These are phyloP conservation scores for Xyrauchen texanus DNA, from an alignment of 2,113 vertebrate species.

Conservation along the genomic window DNA sequence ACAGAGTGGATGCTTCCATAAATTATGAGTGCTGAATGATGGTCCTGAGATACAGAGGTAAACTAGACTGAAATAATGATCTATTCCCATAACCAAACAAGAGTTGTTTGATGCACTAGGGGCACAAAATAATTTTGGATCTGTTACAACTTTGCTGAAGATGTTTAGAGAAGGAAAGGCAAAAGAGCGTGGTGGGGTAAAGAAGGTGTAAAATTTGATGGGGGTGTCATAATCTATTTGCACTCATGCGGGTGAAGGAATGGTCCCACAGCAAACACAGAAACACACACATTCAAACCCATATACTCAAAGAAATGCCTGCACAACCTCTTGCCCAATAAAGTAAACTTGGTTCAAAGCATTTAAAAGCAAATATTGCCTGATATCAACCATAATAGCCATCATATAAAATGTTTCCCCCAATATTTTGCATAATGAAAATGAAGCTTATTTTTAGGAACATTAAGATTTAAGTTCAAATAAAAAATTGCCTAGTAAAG, in stretches of 20 bases:
- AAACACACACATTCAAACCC: background rate
- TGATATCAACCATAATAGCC: background rate
- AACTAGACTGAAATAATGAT: too few species aligned
- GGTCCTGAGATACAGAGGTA: too few species aligned
- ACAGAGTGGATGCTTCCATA: too few species aligned
- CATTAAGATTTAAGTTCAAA: too few species aligned
- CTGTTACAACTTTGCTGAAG: constrained; percentile 52
- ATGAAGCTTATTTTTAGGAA: too few species aligned
- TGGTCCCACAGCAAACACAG: constrained; percentile 23
- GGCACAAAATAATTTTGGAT: constrained; percentile 53
- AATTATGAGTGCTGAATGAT: too few species aligned
- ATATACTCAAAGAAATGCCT: constrained; percentile 19
- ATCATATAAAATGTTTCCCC: background rate
- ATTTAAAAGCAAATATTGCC: constrained; percentile 13
- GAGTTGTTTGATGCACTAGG: constrained; percentile 22
- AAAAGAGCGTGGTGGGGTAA: constrained; percentile 54
- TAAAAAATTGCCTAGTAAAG: too few species aligned
- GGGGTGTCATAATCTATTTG: constrained; percentile 51
- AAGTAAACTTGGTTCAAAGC: constrained; percentile 18
- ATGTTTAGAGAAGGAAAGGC: constrained; percentile 56
- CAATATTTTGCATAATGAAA: too few species aligned
- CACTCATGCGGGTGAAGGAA: constrained; percentile 47
- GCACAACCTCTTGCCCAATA: constrained; percentile 24
- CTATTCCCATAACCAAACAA: constrained; percentile 6
- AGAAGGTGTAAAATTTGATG: constrained; percentile 50